Conservation (phyloP, 2,888 invertebrate species). For the Gibbula magus region DNA sequence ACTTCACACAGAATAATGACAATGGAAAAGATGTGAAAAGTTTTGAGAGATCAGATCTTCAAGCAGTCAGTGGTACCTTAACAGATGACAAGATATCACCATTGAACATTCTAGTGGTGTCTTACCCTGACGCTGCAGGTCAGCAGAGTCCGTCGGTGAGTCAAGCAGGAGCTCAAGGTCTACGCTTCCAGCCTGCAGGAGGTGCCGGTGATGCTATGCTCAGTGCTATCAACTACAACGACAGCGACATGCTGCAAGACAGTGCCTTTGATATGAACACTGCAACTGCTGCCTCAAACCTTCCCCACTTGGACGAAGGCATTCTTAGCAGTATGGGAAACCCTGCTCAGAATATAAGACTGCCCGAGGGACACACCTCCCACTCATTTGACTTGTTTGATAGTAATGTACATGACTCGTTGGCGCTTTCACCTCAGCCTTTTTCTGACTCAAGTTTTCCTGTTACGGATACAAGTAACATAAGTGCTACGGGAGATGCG, state of each 20-base stretch:
- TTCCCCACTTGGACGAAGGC: constrained; percentile 71
- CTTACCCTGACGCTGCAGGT: constrained; percentile 47
- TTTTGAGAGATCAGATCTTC: constrained; percentile 22
- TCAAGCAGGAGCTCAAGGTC: constrained; percentile 54
- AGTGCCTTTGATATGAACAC: constrained; percentile 70
- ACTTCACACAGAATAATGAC: constrained; percentile 20
- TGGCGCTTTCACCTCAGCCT: constrained; percentile 70
- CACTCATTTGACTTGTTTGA: constrained; percentile 72
- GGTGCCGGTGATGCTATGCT: constrained; percentile 73
- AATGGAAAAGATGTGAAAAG: constrained; percentile 20
- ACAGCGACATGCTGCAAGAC: constrained; percentile 72
- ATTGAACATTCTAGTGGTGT: constrained; percentile 40
- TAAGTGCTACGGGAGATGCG: constrained; percentile 20
- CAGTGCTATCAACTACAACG: constrained; percentile 73
- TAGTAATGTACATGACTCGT: constrained; percentile 68
- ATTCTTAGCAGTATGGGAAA: constrained; percentile 66
- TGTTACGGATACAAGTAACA: constrained; percentile 33
- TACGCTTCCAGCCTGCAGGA: constrained; percentile 65
- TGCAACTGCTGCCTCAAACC: constrained; percentile 47
- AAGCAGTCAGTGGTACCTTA: constrained; percentile 10
- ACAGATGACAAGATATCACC: constrained; percentile 43
- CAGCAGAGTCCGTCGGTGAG: constrained; percentile 69
- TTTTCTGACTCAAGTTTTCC: constrained; percentile 61
- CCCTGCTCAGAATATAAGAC: constrained; percentile 51
- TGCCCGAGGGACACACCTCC: constrained; percentile 58